These are phyloP conservation scores for Liposcelis brunnea DNA, from an alignment of 2,888 invertebrate species.

Conservation along the genomic window DNA sequence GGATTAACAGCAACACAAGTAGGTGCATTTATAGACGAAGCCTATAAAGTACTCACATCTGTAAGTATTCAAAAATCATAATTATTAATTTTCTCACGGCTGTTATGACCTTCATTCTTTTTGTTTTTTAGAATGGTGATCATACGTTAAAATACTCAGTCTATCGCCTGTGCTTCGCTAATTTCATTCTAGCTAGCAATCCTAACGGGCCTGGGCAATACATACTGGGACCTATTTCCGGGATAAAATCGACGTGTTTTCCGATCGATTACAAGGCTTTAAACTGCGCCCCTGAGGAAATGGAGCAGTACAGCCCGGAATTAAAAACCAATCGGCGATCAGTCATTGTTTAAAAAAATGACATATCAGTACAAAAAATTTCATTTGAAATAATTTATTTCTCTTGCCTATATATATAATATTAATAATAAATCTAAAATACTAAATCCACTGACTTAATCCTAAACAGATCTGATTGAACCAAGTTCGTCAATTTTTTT, in stretches of 20 bases:
- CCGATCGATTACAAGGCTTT: constrained; percentile 61
- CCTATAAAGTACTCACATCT: constrained; percentile 53
- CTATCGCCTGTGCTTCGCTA: constrained; percentile 55
- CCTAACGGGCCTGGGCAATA: constrained; percentile 62
- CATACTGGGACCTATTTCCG: constrained; percentile 26
- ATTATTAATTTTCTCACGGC: background rate
- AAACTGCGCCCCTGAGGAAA: constrained; percentile 48
- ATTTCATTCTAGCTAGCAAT: constrained; percentile 54
- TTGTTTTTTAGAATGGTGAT: constrained; percentile 44
- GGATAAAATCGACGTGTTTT: constrained; percentile 32
- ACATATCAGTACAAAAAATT: no score
- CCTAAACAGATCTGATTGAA: no score
- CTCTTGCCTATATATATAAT: no score
- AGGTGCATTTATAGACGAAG: constrained; percentile 46
- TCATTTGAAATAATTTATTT: no score
- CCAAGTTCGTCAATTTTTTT: no score
- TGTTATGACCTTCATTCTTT: constrained; percentile 14
- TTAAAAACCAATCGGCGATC: constrained; percentile 51
- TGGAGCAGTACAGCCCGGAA: constrained; percentile 51
- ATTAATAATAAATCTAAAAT: no score
- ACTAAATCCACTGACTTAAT: no score
- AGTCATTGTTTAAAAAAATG: constrained; percentile 36
- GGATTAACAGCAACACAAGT: constrained; percentile 42
- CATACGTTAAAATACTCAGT: constrained; percentile 45
- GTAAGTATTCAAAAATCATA: constrained; percentile 30